A percentile compares a stretch with the other conserved stretches of the same genome.
These are phyloP conservation scores for Pontoporia blainvillei DNA, from an alignment of 2,113 vertebrate species.

Conservation along the genomic window DNA sequence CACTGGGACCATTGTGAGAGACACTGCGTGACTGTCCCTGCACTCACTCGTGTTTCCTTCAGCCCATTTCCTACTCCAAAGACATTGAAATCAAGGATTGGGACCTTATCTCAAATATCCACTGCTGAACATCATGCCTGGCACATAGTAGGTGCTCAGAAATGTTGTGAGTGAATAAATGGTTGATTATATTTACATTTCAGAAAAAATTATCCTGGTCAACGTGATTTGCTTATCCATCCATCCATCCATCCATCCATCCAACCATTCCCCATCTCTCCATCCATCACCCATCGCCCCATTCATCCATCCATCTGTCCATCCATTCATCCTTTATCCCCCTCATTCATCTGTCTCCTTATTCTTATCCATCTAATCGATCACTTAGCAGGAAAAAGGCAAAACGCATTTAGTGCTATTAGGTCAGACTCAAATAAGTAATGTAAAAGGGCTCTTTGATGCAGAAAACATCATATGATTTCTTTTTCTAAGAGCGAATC, in stretches of 20 bases:
- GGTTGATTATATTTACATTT: background rate
- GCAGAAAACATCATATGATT: conserved; percentile 23
- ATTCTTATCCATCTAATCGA: background rate
- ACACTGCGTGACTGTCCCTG: background rate
- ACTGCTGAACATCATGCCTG: background rate
- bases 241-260: background rate
- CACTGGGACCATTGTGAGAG: background rate
- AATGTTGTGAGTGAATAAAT: background rate
- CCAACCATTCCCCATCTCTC: background rate
- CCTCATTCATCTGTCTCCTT: background rate
- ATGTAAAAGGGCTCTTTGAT: conserved; percentile 37
- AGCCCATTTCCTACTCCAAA: background rate
- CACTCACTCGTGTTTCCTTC: background rate
- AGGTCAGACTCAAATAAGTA: conserved; percentile 7
- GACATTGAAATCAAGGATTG: background rate
- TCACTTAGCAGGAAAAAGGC: background rate
- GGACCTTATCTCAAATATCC: background rate
- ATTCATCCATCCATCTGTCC: background rate
- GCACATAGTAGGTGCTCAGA: background rate
- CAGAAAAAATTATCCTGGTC: background rate
- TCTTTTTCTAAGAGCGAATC: conserved; percentile 42
- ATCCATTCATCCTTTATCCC: no score
- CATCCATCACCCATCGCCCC: background rate
- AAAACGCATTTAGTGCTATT: background rate
- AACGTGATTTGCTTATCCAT: background rate